Evolutionary conservation across 2,888 invertebrate species (phyloP).

Genomic region (Lathronympha strigana): DNA sequence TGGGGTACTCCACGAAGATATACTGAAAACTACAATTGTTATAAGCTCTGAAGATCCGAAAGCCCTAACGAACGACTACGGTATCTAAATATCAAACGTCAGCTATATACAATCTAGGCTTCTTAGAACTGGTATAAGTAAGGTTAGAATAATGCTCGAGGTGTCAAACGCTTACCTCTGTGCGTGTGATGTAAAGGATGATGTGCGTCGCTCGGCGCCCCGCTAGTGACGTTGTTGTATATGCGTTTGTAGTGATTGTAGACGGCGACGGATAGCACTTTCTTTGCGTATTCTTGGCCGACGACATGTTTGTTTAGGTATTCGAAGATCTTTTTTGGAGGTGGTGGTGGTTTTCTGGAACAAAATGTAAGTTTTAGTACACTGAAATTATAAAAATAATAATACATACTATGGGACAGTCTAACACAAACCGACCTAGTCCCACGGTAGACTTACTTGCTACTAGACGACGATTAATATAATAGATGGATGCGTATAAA

Average conservation of each 20-base stretch:
- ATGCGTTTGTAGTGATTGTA: constrained; percentile 99
- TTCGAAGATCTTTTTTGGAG: constrained; percentile 98
- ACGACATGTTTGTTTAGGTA: constrained; percentile 98
- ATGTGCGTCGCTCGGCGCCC: constrained; percentile 79
- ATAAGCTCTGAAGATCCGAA: neutral
- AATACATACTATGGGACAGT: no score
- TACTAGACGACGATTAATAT: no score
- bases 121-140: no score
- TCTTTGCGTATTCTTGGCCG: constrained; percentile 98
- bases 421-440: no score
- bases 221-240: constrained; percentile 91
- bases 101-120: neutral
- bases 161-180: constrained; percentile 81
- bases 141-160: neutral
- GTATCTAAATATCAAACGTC: neutral
- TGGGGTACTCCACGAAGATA: neutral
- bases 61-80: neutral
- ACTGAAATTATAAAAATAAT: neutral
- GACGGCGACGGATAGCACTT: constrained; percentile 98
- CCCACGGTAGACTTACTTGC: no score
- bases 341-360: constrained; percentile 94
- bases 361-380: constrained; percentile 1
- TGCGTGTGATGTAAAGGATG: constrained; percentile 89
- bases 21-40: neutral
- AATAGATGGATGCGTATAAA: no score